Conservation (phyloP, 2,797 vertebrate species). For the Sebastes steindachneri region DNA sequence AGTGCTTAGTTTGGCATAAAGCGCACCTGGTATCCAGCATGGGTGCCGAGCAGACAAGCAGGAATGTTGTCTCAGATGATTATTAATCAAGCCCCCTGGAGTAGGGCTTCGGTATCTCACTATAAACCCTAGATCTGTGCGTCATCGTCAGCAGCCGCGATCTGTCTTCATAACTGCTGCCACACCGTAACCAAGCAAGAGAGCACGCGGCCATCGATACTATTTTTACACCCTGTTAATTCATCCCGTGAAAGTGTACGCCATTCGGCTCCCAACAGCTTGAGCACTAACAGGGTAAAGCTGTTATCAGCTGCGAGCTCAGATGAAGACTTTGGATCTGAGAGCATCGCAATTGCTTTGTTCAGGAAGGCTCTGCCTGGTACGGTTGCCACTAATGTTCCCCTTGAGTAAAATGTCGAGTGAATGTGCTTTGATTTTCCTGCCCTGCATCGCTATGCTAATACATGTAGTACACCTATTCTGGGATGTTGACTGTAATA, state of each 20-base stretch:
- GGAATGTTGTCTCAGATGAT: conserved; percentile 53
- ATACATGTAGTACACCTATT: conserved; percentile 42
- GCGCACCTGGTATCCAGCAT: conserved; percentile 63
- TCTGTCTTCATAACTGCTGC: conserved; percentile 60
- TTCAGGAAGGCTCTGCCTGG: background rate
- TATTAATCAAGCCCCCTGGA: conserved; percentile 69
- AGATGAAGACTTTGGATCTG: conserved; percentile 32
- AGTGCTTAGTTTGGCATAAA: conserved; percentile 63
- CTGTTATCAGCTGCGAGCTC: conserved; percentile 21
- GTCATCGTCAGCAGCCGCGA: conserved; percentile 8
- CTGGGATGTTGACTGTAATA: conserved; percentile 50
- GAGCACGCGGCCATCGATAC: conserved; percentile 25
- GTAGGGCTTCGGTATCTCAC: conserved; percentile 19
- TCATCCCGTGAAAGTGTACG: conserved; percentile 23
- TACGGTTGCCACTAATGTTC: conserved; percentile 12
- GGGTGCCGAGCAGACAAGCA: conserved; percentile 37
- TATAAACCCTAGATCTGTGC: conserved; percentile 24
- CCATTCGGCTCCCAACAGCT: conserved; percentile 28
- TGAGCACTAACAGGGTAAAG: conserved; percentile 28
- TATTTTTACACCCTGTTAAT: conserved; percentile 61
- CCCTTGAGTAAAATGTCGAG: conserved; percentile 17
- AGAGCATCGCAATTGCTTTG: conserved; percentile 32
- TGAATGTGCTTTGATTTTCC: conserved; percentile 47
- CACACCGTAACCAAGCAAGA: conserved; percentile 16
- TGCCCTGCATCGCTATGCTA: conserved; percentile 27